Base-by-base conservation (phyloP, 2,113 vertebrate genomes). In the Damaliscus lunatus region DNA sequence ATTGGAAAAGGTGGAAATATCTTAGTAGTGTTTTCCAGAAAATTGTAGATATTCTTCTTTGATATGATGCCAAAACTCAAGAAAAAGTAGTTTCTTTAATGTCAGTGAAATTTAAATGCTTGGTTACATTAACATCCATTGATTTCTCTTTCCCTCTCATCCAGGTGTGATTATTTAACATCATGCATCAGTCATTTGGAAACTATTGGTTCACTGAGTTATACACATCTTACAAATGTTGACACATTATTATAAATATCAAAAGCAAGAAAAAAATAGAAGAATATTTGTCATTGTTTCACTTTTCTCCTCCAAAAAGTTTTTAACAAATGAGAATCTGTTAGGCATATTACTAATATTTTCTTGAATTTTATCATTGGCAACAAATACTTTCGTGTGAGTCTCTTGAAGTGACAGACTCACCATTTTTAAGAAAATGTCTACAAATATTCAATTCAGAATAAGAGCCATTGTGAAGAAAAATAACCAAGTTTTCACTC, bases 21-120 rank as follows among this genome's bases (percentile, higher is more conserved):
- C 59, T 88, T 77, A 84, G 59, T 91, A 78, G 31, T 77, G 17
- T 55, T 94, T 94, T 96, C 40, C 5, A 96, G 62, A 85, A 88
- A 81, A 74, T 62, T 83, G 7, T 71, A 71, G 43, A 17, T 91
- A 9, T 13, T 84, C 17, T 90, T 93, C 48, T 43, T 78, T 43
- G 17, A 31, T 94, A 55, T 40, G 17, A 33, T 31, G 81, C 23
- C 92, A 77, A 88, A 88, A 46, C 10, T 74, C 36, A 62, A 62
- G 91, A 62, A 77, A 77, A 77, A 64, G 27, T 71, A 5, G 43
- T 64, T 85, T 93, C 48, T 19, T 89, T 64, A 67, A 84, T 64
- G 55, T 83, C 25, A 57, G 1, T 77, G 46, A 89, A 59, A n/a
- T 80, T 80, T 85, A 52, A 80, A 29, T 50, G 31, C 33, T 48